phyloP scores from a whole-genome alignment of 2,113 vertebrate species.

The Damaliscus lunatus region DNA sequence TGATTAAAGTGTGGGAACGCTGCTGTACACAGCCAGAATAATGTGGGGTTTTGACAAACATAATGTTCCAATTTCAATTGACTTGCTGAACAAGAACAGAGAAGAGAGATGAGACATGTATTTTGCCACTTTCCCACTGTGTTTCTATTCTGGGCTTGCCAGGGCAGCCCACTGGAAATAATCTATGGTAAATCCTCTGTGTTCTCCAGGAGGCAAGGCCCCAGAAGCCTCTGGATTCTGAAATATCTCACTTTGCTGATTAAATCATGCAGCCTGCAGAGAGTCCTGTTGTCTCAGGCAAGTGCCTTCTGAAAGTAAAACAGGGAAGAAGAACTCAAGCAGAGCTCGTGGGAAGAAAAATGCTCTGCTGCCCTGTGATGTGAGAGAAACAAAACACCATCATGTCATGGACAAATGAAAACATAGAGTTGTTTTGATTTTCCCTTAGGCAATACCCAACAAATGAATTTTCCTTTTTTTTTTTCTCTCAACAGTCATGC shows the following conservation, averaged over 20 bases:
- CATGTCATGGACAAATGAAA: neutral
- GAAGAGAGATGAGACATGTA: neutral
- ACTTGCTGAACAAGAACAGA: neutral
- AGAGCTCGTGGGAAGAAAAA: neutral
- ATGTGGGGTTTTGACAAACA: neutral
- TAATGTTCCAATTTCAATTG: neutral
- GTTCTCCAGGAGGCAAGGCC: neutral
- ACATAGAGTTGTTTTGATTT: neutral
- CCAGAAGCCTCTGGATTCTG: neutral
- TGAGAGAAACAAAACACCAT: neutral
- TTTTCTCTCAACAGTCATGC: neutral
- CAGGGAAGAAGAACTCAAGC: neutral
- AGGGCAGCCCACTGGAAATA: neutral
- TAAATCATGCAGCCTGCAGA: neutral
- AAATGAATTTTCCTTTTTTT: neutral
- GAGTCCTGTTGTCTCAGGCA: neutral
- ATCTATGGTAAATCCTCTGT: neutral
- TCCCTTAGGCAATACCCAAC: neutral
- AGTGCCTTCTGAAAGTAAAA: constrained; percentile 22
- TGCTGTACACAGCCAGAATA: neutral
- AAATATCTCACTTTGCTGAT: constrained; percentile 1
- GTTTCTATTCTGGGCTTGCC: neutral
- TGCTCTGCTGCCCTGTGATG: neutral
- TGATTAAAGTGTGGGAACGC: accelerated
- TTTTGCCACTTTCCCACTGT: neutral